phyloP scores from a whole-genome alignment of 2,797 vertebrate species.

The Sarcoramphus papa region DNA sequence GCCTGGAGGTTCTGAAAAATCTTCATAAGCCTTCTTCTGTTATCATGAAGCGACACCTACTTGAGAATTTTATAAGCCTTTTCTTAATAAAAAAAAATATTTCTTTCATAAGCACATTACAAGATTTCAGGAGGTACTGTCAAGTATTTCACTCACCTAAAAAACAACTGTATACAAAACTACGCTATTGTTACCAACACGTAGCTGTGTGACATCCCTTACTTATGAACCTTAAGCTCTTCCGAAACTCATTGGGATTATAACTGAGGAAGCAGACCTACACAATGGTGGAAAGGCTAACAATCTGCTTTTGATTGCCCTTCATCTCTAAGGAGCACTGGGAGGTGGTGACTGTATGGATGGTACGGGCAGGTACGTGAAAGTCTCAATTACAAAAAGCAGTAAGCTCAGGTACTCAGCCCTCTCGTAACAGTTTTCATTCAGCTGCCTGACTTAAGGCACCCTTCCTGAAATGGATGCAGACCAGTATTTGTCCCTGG shows the following conservation, averaged over 20 bases:
- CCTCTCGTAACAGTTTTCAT: neutral
- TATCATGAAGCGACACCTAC: neutral
- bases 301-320: neutral
- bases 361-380: neutral
- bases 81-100: neutral
- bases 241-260: rapidly evolving
- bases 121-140: neutral
- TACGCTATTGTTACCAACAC: neutral
- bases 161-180: neutral
- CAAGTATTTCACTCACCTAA: neutral
- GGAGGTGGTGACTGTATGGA: neutral
- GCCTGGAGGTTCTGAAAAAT: neutral
- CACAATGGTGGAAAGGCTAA: neutral
- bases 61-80: neutral
- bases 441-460: neutral
- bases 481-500: neutral
- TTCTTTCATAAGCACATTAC: neutral
- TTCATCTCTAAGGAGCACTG: neutral
- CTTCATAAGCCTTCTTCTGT: neutral
- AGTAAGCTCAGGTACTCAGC: neutral
- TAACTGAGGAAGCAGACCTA: neutral
- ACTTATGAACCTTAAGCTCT: neutral
- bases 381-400: neutral
- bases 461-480: neutral
- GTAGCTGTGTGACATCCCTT: neutral